These are phyloP conservation scores for Campoplex nolae DNA, from an alignment of 2,888 invertebrate genomes.

Conservation along the genomic window DNA sequence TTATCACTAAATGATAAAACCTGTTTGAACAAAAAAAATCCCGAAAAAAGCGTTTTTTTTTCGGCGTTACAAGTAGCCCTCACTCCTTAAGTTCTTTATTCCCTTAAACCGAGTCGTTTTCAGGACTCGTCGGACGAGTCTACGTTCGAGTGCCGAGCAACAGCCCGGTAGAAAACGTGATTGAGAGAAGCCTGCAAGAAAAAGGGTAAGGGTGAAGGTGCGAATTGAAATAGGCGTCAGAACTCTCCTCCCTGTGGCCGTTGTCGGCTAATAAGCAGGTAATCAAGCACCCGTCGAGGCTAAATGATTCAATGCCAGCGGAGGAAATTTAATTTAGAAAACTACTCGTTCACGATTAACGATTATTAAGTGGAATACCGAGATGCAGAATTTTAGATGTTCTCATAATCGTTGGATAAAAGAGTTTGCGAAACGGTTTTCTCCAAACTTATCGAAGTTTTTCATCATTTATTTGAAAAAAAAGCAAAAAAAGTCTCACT, in stretches of 20 bases:
- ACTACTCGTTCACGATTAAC: neutral
- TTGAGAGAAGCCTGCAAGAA: conserved; percentile 27
- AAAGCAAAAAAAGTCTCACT: neutral
- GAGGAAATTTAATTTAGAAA: conserved; percentile 52
- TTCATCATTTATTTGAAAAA: neutral
- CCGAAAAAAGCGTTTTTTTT: too few species aligned
- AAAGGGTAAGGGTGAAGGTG: conserved; percentile 60
- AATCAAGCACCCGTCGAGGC: conserved; percentile 72
- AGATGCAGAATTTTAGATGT: neutral
- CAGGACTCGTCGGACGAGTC: conserved; percentile 41
- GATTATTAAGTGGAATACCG: neutral
- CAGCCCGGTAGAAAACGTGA: neutral
- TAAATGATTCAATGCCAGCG: conserved; percentile 52
- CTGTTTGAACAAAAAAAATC: too few species aligned
- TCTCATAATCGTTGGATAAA: neutral
- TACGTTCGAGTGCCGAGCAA: conserved; percentile 38
- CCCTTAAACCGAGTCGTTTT: conserved; percentile 7
- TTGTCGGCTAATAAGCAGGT: conserved; percentile 81
- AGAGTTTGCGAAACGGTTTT: neutral
- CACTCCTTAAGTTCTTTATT: neutral
- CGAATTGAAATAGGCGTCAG: conserved; percentile 63
- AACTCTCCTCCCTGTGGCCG: conserved; percentile 70
- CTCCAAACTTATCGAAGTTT: neutral
- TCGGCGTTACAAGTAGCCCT: too few species aligned
- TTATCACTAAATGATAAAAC: too few species aligned